Percentiles rank a stretch among this genome's conserved stretches.
phyloP scores from a whole-genome alignment of 2,888 invertebrate genomes.

The Petrolisthes manimaculis region DNA sequence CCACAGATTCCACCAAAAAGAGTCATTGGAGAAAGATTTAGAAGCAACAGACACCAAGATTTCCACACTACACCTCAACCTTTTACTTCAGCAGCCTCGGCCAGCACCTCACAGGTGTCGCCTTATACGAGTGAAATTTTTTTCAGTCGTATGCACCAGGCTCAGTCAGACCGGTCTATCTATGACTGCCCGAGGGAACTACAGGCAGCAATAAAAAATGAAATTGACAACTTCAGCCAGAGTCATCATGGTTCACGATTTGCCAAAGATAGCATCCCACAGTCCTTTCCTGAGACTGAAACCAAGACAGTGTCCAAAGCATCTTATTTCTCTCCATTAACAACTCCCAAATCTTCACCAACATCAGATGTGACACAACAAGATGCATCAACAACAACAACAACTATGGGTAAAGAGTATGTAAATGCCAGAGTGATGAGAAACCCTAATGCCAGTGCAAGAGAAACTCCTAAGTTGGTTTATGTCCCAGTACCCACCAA shows the following conservation, averaged over 20 bases:
- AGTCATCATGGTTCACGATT: neutral
- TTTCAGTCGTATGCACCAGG: conserved; percentile 11
- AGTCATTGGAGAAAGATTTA: conserved; percentile 45
- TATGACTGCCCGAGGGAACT: conserved; percentile 54
- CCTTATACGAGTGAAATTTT: conserved; percentile 23
- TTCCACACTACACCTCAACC: conserved; percentile 31
- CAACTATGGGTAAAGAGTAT: conserved; percentile 46
- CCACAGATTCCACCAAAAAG: conserved; percentile 64
- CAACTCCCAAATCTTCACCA: conserved; percentile 28
- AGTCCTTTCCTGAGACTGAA: conserved; percentile 12
- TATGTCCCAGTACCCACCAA: conserved; percentile 62
- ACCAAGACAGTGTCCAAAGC: neutral
- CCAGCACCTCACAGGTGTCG: conserved; percentile 28
- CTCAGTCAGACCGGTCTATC: conserved; percentile 36
- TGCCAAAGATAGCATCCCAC: neutral
- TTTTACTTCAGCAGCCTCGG: neutral
- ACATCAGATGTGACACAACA: conserved; percentile 18
- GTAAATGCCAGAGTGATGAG: conserved; percentile 62
- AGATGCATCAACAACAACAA: neutral
- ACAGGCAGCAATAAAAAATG: conserved; percentile 5
- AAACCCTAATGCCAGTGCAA: conserved; percentile 34
- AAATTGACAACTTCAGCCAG: conserved; percentile 18
- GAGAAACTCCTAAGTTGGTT: conserved; percentile 38
- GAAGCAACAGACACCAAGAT: conserved; percentile 3
- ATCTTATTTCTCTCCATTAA: neutral